These are phyloP conservation scores for Conus canariensis DNA, from an alignment of 2,888 invertebrate genomes.

Conservation along the genomic window DNA sequence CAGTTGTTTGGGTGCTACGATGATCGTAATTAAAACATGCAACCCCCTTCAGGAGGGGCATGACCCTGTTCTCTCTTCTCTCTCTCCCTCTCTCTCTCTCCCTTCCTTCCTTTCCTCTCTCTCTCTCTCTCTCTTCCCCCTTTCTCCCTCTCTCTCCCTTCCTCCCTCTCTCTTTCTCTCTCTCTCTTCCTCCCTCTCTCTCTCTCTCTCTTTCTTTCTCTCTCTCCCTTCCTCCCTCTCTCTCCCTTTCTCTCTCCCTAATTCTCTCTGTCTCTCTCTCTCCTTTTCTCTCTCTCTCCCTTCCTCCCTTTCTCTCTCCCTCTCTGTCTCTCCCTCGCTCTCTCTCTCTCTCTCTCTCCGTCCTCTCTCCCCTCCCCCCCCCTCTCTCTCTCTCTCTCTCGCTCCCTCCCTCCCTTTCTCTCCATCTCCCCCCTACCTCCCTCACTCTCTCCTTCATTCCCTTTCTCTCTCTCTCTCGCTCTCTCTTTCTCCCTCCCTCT, in stretches of 20 bases:
- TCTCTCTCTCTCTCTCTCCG: too few relatives aligned
- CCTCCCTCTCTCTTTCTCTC: slow-evolving; percentile 25
- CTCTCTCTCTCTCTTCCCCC: slow-evolving; percentile 3
- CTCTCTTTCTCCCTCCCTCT: background rate
- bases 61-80: too few relatives aligned
- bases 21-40: too few relatives aligned
- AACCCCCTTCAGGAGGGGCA: too few relatives aligned
- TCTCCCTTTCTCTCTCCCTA: background rate
- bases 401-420: slow-evolving; percentile 14
- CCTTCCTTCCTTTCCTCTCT: background rate
- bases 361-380: too few relatives aligned
- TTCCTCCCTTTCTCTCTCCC: slow-evolving; percentile 10
- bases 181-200: background rate
- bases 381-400: background rate
- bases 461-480: slow-evolving; percentile 14
- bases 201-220: background rate
- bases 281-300: background rate
- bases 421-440: slow-evolving; percentile 10
- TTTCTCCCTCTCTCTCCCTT: slow-evolving; percentile 26
- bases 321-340: slow-evolving; percentile 25
- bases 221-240: background rate
- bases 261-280: background rate
- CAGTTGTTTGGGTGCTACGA: too few relatives aligned
- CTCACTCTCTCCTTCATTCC: slow-evolving; percentile 23
- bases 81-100: too few relatives aligned